These are phyloP conservation scores for Anhinga rufa DNA, from an alignment of 2,113 vertebrate genomes.

Conservation along the genomic window DNA sequence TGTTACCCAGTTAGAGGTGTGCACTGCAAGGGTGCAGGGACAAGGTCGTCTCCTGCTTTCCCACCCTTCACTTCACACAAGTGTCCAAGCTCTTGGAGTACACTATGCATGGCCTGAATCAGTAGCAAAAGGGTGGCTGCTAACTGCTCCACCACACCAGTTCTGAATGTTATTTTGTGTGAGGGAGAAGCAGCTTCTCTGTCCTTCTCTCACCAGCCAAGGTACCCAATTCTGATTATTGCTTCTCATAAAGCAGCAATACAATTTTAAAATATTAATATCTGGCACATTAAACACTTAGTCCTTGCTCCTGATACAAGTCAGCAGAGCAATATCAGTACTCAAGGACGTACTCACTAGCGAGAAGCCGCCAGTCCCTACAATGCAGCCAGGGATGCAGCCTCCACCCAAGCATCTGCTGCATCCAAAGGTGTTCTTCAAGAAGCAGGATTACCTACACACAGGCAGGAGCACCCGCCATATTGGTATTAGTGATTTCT, in stretches of 20 bases:
- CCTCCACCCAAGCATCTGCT: accelerated
- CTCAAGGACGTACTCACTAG: accelerated
- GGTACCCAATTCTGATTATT: not conserved
- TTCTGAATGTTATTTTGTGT: not conserved
- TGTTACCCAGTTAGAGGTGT: not conserved
- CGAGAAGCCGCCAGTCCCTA: accelerated
- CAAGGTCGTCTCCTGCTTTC: not conserved
- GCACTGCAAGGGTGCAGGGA: not conserved
- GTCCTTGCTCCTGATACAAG: not conserved
- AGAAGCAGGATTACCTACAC: not conserved
- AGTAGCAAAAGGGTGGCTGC: not conserved
- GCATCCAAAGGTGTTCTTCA: not conserved
- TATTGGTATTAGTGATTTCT: not conserved
- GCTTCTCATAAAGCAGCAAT: not conserved
- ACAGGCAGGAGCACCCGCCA: not conserved
- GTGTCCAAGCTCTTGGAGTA: not conserved
- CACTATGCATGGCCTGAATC: not conserved
- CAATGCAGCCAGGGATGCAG: not conserved
- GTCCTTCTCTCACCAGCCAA: not conserved
- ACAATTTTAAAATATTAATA: not conserved
- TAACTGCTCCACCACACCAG: not conserved
- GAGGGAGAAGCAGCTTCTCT: not conserved
- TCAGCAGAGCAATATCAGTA: not conserved
- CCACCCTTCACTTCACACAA: not conserved
- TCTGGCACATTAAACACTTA: not conserved